These are phyloP conservation scores for Zhengitettix transpicula DNA, from an alignment of 2,888 invertebrate species.

Conservation along the genomic window DNA sequence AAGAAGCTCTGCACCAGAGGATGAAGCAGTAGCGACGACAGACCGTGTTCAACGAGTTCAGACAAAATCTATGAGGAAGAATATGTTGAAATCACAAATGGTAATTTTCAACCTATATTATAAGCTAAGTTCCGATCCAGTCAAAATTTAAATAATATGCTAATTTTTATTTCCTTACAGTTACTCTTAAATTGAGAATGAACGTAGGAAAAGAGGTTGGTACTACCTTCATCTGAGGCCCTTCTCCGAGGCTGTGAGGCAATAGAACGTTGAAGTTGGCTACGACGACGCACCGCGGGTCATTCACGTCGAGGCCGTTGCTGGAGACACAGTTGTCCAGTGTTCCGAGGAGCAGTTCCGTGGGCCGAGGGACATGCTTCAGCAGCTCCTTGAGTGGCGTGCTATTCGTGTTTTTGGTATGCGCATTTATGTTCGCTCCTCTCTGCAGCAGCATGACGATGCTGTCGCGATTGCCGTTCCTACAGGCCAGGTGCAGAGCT, in stretches of 20 bases:
- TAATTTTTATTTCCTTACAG: no score
- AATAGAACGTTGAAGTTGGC: no score
- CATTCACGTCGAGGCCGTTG: slow-evolving; percentile 28
- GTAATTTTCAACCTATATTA: no score
- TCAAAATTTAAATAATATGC: no score
- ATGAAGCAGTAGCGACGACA: slow-evolving; percentile 33
- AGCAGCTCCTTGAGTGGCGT: no score
- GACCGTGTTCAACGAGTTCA: slow-evolving; percentile 15
- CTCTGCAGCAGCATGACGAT: slow-evolving; percentile 26
- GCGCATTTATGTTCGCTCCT: slow-evolving; percentile 12
- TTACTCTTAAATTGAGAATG: no score
- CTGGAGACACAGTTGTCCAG: slow-evolving; percentile 34
- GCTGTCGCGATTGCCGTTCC: slow-evolving; percentile 40
- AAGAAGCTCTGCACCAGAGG: slow-evolving; percentile 39
- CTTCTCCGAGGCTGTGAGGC: no score
- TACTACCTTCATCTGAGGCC: no score
- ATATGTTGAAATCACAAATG: no score
- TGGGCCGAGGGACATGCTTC: slow-evolving; percentile 30
- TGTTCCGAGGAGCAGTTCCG: slow-evolving; percentile 33
- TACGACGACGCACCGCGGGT: slow-evolving; percentile 22
- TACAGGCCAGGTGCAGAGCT: slow-evolving; percentile 31
- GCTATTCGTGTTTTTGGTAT: not conserved
- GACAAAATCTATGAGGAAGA: no score
- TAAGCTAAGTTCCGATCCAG: no score
- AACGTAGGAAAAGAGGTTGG: no score